Percentiles rank a stretch among this genome's conserved stretches.
These are phyloP conservation scores for Tamandua tetradactyla DNA, from an alignment of 2,797 vertebrate species.

Conservation along the genomic window DNA sequence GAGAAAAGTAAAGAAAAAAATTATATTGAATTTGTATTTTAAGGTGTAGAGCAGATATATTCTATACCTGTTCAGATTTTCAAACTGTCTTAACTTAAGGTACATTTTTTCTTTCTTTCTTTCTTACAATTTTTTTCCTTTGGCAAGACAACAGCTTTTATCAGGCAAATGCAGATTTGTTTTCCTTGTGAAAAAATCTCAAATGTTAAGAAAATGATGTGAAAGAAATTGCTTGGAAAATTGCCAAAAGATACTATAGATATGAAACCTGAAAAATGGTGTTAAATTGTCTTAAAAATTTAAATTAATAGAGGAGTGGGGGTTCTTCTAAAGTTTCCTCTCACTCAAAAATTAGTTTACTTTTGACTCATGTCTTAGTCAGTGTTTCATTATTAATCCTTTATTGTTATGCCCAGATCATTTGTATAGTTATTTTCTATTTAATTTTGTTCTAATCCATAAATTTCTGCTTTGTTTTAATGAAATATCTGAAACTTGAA, in stretches of 20 bases:
- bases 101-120: too few relatives aligned
- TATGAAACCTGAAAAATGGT: neutral
- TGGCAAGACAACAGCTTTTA: neutral
- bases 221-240: slow-evolving; percentile 61
- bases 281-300: slow-evolving; percentile 30
- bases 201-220: slow-evolving; percentile 58
- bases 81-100: neutral
- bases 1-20: neutral
- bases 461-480: neutral
- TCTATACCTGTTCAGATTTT: neutral
- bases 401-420: neutral
- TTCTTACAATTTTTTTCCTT: neutral
- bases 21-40: neutral
- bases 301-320: neutral
- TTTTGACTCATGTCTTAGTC: neutral
- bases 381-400: neutral
- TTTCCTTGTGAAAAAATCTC: neutral
- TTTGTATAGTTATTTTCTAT: neutral
- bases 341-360: neutral
- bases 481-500: neutral
- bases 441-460: neutral
- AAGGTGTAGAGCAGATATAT: neutral
- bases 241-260: neutral
- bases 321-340: neutral
- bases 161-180: neutral